These are phyloP conservation scores for Brachypodius melanocephalos DNA, from an alignment of 2,113 vertebrate genomes.

Conservation along the genomic window DNA sequence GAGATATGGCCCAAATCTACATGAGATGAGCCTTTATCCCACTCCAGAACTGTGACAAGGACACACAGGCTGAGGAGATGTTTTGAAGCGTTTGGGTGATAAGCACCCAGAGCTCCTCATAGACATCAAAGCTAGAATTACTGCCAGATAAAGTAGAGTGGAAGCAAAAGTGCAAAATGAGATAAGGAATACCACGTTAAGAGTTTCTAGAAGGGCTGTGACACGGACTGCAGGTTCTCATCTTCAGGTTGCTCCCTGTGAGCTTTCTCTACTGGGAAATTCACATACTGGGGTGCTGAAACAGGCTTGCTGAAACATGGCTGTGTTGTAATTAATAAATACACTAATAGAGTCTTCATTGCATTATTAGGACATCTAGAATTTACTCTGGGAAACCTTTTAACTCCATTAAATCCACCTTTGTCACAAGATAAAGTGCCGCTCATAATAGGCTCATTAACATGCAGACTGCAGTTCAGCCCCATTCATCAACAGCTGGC, in stretches of 20 bases:
- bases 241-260: background rate
- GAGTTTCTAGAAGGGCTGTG: background rate
- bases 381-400: conserved; percentile 70
- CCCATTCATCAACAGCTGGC: conserved; percentile 58
- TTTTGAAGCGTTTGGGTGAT: background rate
- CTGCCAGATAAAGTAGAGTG: background rate
- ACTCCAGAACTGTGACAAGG: background rate
- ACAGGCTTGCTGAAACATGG: background rate
- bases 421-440: conserved; percentile 64
- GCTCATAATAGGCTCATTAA: conserved; percentile 64
- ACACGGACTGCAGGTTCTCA: fast-evolving
- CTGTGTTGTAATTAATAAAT: conserved; percentile 50
- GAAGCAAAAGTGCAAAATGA: background rate
- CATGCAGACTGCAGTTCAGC: conserved; percentile 38
- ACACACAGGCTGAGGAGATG: background rate
- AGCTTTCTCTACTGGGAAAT: background rate
- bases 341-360: conserved; percentile 56
- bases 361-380: conserved; percentile 55
- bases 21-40: background rate
- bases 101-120: background rate
- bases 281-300: background rate
- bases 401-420: conserved; percentile 66
- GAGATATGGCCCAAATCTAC: background rate
- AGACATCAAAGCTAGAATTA: background rate
- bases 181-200: background rate